Percentiles rank a stretch among this genome's conserved stretches.
These are phyloP conservation scores for Toxotes lorentzi DNA, from an alignment of 2,797 vertebrate genomes.

Conservation along the genomic window DNA sequence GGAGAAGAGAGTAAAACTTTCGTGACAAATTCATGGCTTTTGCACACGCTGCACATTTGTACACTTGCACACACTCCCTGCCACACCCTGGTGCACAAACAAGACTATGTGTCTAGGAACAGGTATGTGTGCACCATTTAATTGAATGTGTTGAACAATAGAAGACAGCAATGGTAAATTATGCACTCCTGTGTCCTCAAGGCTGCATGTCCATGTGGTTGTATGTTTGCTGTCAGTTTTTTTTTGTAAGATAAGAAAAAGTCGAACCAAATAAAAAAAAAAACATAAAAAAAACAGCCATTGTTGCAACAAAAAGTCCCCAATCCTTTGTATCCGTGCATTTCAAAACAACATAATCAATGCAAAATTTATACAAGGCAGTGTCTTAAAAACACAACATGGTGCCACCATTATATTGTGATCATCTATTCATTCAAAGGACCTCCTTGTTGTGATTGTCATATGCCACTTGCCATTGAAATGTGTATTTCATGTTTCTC, in stretches of 20 bases:
- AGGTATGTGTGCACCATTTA: conserved; percentile 39
- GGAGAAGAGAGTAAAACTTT: neutral
- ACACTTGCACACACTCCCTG: conserved; percentile 20
- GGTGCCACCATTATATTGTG: conserved; percentile 74
- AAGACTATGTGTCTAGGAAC: conserved; percentile 54
- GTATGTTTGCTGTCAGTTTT: conserved; percentile 50
- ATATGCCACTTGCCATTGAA: conserved; percentile 83
- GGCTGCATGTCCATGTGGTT: conserved; percentile 48
- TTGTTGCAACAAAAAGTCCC: conserved; percentile 46
- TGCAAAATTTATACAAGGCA: conserved; percentile 72
- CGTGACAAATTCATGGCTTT: neutral
- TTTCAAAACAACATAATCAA: conserved; percentile 75
- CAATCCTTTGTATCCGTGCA: conserved; percentile 53
- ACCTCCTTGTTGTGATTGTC: conserved; percentile 81
- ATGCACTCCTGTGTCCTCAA: conserved; percentile 49
- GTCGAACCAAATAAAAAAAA: neutral
- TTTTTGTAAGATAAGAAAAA: conserved; percentile 48
- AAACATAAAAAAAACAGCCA: conserved; percentile 21
- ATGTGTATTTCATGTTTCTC: conserved; percentile 78
- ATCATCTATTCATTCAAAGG: conserved; percentile 75
- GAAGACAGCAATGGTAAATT: conserved; percentile 16
- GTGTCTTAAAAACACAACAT: conserved; percentile 73
- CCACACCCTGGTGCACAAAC: conserved; percentile 53
- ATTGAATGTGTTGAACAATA: conserved; percentile 49
- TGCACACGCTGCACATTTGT: neutral